A percentile compares a stretch with the other conserved stretches of the same genome.
These are phyloP conservation scores for Tokudaia tokunoshimensis DNA, from an alignment of 2,797 vertebrate species.

Conservation along the genomic window DNA sequence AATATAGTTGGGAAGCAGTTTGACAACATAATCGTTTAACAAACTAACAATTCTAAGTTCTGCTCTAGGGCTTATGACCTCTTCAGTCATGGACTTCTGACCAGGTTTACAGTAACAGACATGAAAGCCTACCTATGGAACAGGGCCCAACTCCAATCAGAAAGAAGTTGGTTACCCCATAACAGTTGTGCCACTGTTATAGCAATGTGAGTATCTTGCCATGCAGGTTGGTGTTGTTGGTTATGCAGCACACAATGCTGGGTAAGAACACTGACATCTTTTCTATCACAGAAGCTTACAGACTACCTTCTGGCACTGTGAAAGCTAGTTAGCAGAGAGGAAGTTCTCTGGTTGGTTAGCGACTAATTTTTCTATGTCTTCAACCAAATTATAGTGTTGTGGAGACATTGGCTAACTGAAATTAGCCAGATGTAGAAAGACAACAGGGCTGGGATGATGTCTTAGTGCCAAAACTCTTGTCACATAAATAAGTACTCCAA, in stretches of 20 bases:
- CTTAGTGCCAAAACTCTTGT: neutral
- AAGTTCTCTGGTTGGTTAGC: neutral
- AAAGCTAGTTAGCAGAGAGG: neutral
- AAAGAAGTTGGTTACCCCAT: neutral
- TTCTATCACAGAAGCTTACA: neutral
- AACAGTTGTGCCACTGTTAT: neutral
- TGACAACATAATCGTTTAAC: neutral
- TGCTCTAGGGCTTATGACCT: neutral
- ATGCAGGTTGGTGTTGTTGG: neutral
- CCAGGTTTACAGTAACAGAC: neutral
- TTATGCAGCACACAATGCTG: neutral
- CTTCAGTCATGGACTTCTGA: neutral
- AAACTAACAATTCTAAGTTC: neutral
- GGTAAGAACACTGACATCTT: neutral
- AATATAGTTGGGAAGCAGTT: neutral
- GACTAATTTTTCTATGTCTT: neutral
- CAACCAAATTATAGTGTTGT: neutral
- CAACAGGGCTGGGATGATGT: neutral
- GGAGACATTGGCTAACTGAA: neutral
- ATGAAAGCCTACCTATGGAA: neutral
- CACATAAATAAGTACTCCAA: neutral
- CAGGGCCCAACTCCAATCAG: neutral
- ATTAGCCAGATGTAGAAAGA: neutral
- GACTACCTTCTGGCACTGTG: neutral
- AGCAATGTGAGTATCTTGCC: neutral